Percentiles rank a stretch among this genome's conserved stretches.
These are phyloP conservation scores for Pterocles burchelli DNA, from an alignment of 2,113 vertebrate genomes.

Conservation along the genomic window DNA sequence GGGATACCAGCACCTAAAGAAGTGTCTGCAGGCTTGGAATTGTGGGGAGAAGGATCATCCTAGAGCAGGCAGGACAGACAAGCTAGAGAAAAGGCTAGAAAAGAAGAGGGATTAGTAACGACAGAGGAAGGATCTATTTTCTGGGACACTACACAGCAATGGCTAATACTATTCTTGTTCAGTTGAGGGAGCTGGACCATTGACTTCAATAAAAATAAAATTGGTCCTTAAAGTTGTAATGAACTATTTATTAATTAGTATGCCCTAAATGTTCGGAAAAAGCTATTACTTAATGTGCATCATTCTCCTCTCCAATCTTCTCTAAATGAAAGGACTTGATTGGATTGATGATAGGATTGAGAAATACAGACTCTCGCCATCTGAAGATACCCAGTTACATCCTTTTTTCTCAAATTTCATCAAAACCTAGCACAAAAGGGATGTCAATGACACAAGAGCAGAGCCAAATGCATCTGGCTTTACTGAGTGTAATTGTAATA, in stretches of 20 bases:
- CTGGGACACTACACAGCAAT: background rate
- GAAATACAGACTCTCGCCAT: constrained; percentile 25
- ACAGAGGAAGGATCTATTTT: background rate
- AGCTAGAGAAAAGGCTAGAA: background rate
- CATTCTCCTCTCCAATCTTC: constrained; percentile 13
- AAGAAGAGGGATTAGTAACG: background rate
- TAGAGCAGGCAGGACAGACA: background rate
- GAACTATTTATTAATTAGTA: constrained; percentile 47
- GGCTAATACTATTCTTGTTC: background rate
- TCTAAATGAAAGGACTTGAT: constrained; percentile 42
- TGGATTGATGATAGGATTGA: constrained; percentile 40
- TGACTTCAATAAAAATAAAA: constrained; percentile 33
- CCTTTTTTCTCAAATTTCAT: constrained; percentile 7
- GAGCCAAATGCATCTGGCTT: constrained; percentile 49
- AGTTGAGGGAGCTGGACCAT: background rate
- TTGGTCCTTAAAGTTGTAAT: background rate
- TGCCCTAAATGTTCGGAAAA: background rate
- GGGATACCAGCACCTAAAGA: background rate
- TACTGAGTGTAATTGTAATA: background rate
- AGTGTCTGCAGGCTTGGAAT: background rate
- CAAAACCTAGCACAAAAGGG: constrained; percentile 32
- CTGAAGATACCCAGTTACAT: background rate
- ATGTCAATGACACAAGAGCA: background rate
- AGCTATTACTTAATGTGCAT: constrained; percentile 7
- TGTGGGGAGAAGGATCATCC: background rate